Evolutionary conservation across 2,797 vertebrate genomes (phyloP).

Genomic region (Pampus argenteus): DNA sequence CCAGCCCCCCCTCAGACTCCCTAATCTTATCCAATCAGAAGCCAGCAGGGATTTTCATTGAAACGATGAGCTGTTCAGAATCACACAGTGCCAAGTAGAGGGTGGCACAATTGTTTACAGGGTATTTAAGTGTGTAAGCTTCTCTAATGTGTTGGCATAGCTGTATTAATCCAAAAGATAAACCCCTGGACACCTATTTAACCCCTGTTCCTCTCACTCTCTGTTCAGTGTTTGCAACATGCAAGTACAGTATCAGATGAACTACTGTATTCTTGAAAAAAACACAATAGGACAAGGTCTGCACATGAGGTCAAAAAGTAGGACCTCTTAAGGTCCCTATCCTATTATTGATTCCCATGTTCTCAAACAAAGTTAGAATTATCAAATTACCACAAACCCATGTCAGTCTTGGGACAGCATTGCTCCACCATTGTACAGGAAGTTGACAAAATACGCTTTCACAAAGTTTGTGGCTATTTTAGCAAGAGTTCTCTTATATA

Average conservation of each 20-base stretch:
- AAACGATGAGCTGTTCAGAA: constrained; percentile 40
- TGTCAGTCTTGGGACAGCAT: neutral
- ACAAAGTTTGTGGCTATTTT: neutral
- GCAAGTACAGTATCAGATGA: neutral
- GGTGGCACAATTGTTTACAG: constrained; percentile 6
- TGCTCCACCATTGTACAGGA: neutral
- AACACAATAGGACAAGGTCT: neutral
- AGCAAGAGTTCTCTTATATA: neutral
- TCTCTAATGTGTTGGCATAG: neutral
- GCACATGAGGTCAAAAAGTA: neutral
- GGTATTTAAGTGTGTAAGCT: neutral
- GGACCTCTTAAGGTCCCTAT: neutral
- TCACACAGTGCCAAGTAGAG: constrained; percentile 26
- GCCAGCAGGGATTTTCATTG: constrained; percentile 46
- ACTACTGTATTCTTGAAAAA: constrained; percentile 3
- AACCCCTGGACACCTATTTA: neutral
- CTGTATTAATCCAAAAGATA: constrained; percentile 1
- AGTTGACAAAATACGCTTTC: neutral
- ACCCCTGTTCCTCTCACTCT: neutral
- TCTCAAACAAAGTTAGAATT: neutral
- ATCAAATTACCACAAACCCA: neutral
- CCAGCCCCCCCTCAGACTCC: constrained; percentile 12
- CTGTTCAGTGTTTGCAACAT: neutral
- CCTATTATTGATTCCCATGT: constrained; percentile 3
- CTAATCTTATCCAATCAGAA: constrained; percentile 62